Percentiles rank a stretch among this genome's conserved stretches.
These are phyloP conservation scores for Taurulus bubalis DNA, from an alignment of 2,113 vertebrate genomes.

Conservation along the genomic window DNA sequence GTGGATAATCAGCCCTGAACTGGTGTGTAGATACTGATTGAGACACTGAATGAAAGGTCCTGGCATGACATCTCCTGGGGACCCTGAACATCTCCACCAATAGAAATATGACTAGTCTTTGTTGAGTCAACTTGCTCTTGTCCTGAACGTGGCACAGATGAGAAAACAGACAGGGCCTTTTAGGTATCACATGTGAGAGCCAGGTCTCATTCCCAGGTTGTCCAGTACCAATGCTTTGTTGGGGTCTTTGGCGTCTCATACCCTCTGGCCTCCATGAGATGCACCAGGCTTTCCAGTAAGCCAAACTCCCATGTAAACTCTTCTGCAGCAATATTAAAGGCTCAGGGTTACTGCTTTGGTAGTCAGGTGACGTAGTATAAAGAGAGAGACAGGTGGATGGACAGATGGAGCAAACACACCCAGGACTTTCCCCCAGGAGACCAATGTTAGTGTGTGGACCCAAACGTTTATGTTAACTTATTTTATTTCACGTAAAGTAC, in stretches of 20 bases:
- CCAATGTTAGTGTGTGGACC: neutral
- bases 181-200: neutral
- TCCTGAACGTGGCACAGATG: neutral
- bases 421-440: neutral
- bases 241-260: neutral
- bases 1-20: neutral
- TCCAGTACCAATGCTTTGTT: neutral
- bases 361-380: neutral
- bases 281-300: neutral
- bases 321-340: neutral
- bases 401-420: neutral
- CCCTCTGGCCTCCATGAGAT: neutral
- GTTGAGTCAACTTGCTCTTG: neutral
- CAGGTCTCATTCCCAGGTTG: neutral
- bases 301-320: neutral
- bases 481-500: neutral
- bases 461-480: neutral
- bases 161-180: neutral
- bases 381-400: neutral
- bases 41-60: neutral
- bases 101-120: neutral
- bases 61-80: neutral
- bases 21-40: neutral
- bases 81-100: neutral
- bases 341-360: neutral